These are phyloP conservation scores for Colostygia pectinataria DNA, from an alignment of 2,888 invertebrate genomes.

Conservation along the genomic window DNA sequence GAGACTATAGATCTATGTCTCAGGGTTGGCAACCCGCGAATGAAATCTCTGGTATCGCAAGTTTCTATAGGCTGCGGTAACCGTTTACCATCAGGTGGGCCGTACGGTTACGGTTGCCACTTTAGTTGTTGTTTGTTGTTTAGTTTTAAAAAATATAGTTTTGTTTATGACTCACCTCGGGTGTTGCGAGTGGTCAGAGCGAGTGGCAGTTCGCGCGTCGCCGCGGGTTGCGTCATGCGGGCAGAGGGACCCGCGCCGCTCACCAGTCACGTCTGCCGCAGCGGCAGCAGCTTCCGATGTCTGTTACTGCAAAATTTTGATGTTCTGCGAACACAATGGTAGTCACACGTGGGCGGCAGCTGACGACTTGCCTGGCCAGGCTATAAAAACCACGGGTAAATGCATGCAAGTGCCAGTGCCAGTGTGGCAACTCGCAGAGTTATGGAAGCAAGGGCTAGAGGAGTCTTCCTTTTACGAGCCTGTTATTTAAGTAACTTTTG, in stretches of 20 bases:
- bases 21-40: no score
- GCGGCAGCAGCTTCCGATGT: constrained; percentile 98
- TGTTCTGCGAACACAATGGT: constrained; percentile 51
- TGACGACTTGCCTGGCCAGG: not conserved
- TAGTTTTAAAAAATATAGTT: not conserved
- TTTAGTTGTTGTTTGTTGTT: no score
- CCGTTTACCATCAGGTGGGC: no score
- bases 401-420: not conserved
- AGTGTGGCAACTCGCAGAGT: not conserved
- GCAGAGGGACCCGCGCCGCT: constrained; percentile 66
- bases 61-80: no score
- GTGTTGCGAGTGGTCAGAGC: constrained; percentile 15
- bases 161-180: constrained; percentile 14
- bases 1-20: no score
- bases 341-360: constrained; percentile 24
- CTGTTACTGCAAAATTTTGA: constrained; percentile 97
- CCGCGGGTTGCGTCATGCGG: constrained; percentile 43
- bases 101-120: no score
- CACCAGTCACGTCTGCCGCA: constrained; percentile 97
- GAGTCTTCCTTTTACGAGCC: no score
- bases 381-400: no score
- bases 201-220: constrained; percentile 27
- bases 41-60: no score
- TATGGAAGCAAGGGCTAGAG: no score
- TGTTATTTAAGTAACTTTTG: no score